Evolutionary conservation across 2,113 vertebrate species (phyloP).

Genomic region (Leptobrachium leishanense): DNA sequence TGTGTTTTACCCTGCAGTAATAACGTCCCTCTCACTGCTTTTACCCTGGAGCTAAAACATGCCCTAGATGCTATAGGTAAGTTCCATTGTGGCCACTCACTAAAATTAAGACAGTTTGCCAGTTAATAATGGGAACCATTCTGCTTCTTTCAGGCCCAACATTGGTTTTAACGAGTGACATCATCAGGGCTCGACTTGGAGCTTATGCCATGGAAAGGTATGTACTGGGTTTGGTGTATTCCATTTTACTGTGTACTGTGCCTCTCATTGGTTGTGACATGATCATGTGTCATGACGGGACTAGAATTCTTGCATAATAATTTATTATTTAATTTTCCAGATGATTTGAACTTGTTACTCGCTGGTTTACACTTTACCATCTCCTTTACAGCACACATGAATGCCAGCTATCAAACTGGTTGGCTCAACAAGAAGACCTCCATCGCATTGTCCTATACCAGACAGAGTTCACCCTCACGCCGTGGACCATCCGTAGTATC

Average conservation of each 20-base stretch:
- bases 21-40: slow-evolving; percentile 86
- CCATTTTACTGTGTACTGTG: not conserved
- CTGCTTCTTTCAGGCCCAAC: slow-evolving; percentile 76
- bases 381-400: slow-evolving; percentile 82
- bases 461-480: slow-evolving; percentile 84
- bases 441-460: slow-evolving; percentile 96
- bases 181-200: slow-evolving; percentile 86
- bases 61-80: slow-evolving; percentile 89
- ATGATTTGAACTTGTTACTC: not conserved
- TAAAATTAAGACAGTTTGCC: not conserved
- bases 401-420: slow-evolving; percentile 92
- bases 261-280: not conserved
- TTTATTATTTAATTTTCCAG: no score
- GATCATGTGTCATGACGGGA: not conserved
- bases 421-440: slow-evolving; percentile 96
- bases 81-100: not conserved
- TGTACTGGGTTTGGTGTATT: slow-evolving; percentile 24
- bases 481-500: slow-evolving; percentile 94
- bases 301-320: no score
- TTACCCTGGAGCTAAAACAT: slow-evolving; percentile 92
- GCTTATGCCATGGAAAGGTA: slow-evolving; percentile 92
- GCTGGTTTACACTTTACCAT: not conserved
- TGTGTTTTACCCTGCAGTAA: slow-evolving; percentile 87
- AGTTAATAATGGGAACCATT: not conserved
- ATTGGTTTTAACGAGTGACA: slow-evolving; percentile 90